Evolutionary conservation across 1,140 invertebrate species (phyloP).

Genomic region (Drosophila nasuta): DNA sequence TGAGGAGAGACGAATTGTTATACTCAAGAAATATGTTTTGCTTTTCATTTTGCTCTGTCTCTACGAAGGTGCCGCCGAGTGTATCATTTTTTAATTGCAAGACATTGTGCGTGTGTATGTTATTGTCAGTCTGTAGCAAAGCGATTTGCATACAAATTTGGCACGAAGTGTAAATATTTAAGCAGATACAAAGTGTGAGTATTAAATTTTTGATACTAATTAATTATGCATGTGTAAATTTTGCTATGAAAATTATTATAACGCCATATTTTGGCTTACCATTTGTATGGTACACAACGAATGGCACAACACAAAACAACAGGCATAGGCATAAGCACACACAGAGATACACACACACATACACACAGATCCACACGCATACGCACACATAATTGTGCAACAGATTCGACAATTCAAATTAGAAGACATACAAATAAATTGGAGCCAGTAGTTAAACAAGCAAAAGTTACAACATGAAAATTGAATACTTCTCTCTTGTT

Average conservation of each 20-base stretch:
- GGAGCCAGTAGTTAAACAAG: slow-evolving; percentile 29
- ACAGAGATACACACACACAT: slow-evolving; percentile 2
- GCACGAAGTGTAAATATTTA: slow-evolving; percentile 84
- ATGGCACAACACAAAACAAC: background rate
- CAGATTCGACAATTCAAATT: slow-evolving; percentile 52
- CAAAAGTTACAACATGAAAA: slow-evolving; percentile 36
- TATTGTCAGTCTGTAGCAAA: slow-evolving; percentile 83
- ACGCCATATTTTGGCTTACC: slow-evolving; percentile 69
- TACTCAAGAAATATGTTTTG: no score
- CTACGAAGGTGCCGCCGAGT: slow-evolving; percentile 16
- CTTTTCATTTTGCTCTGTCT: background rate
- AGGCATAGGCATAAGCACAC: background rate
- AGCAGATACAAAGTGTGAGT: slow-evolving; percentile 83
- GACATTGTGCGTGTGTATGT: slow-evolving; percentile 64
- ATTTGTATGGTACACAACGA: slow-evolving; percentile 31
- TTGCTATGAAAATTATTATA: slow-evolving; percentile 82
- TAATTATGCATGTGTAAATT: slow-evolving; percentile 84
- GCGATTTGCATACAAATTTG: slow-evolving; percentile 84
- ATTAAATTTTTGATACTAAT: slow-evolving; percentile 84
- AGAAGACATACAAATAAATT: slow-evolving; percentile 47
- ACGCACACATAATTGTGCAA: slow-evolving; percentile 11
- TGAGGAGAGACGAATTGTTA: no score
- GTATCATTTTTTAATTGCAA: slow-evolving; percentile 77
- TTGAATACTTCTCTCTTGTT: slow-evolving; percentile 33
- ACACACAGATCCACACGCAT: background rate